Conservation (phyloP, 2,888 invertebrate species). For the Crepidodera aurea region DNA sequence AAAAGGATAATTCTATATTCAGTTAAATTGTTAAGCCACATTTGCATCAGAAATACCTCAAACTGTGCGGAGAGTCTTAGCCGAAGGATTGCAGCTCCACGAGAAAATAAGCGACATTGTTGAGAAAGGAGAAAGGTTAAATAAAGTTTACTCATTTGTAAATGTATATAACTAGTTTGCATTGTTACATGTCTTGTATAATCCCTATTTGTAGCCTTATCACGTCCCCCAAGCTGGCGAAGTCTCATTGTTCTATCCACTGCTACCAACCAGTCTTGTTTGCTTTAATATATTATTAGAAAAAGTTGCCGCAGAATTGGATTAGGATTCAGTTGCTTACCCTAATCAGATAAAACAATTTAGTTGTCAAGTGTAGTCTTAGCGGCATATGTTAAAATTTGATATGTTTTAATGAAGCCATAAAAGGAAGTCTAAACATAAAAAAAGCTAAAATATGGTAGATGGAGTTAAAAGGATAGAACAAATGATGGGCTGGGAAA, state of each 20-base stretch:
- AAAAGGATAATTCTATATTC: not conserved
- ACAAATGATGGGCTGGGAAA: no score
- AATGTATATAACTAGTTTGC: slow-evolving; percentile 53
- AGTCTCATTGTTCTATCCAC: slow-evolving; percentile 40
- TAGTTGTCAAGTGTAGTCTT: slow-evolving; percentile 29
- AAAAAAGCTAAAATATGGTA: no score
- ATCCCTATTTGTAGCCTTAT: slow-evolving; percentile 45
- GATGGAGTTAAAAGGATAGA: no score
- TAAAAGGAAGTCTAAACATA: no score
- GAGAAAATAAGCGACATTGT: slow-evolving; percentile 52
- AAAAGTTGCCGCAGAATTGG: slow-evolving; percentile 37
- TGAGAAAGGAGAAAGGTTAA: slow-evolving; percentile 52
- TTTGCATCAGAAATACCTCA: slow-evolving; percentile 59
- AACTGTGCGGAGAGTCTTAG: slow-evolving; percentile 51
- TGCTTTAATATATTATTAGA: slow-evolving; percentile 42
- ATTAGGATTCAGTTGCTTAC: slow-evolving; percentile 33
- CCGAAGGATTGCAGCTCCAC: slow-evolving; percentile 43
- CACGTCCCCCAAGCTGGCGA: slow-evolving; percentile 42
- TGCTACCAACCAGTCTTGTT: slow-evolving; percentile 35
- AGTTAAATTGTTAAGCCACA: slow-evolving; percentile 42
- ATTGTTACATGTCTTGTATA: slow-evolving; percentile 49
- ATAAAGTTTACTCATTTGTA: slow-evolving; percentile 59
- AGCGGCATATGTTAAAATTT: slow-evolving; percentile 4
- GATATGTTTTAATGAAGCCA: no score
- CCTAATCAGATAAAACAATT: slow-evolving; percentile 36